Conservation (phyloP, 1,140 invertebrate genomes). For the Frieseomelitta varia region DNA sequence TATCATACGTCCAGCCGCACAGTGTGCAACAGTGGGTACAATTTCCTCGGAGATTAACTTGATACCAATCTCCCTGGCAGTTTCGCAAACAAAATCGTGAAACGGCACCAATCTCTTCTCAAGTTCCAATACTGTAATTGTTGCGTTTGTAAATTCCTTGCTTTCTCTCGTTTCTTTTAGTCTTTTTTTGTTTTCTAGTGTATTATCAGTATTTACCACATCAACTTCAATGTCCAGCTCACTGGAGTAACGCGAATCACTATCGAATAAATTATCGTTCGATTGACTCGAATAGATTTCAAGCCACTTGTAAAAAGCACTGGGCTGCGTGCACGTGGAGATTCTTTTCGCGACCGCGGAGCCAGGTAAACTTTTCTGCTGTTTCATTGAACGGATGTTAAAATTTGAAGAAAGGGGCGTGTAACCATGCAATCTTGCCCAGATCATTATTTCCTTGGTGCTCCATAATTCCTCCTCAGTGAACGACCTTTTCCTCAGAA, state of each 20-base stretch:
- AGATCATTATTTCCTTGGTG: slow-evolving; percentile 81
- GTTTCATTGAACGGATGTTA: neutral
- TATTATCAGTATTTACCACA: slow-evolving; percentile 41
- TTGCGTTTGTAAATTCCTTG: neutral
- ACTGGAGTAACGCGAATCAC: neutral
- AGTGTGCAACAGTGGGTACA: slow-evolving; percentile 70
- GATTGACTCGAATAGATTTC: slow-evolving; percentile 35
- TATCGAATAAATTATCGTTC: slow-evolving; percentile 6
- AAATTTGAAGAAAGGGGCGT: slow-evolving; percentile 65
- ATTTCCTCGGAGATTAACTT: slow-evolving; percentile 74
- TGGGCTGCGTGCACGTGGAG: slow-evolving; percentile 59
- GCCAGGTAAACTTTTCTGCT: slow-evolving; percentile 46
- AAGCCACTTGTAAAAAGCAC: slow-evolving; percentile 66
- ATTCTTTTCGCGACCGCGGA: neutral
- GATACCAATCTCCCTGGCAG: slow-evolving; percentile 71
- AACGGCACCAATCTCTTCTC: slow-evolving; percentile 65
- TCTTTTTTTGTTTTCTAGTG: slow-evolving; percentile 3
- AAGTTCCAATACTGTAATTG: slow-evolving; percentile 64
- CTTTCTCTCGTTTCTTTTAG: neutral
- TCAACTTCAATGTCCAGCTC: slow-evolving; percentile 58
- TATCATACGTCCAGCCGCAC: slow-evolving; percentile 70
- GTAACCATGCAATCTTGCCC: slow-evolving; percentile 82
- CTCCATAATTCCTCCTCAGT: slow-evolving; percentile 79
- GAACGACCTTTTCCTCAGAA: slow-evolving; percentile 71
- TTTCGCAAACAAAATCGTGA: slow-evolving; percentile 71